These are phyloP conservation scores for Cryptocephalus primarius DNA, from an alignment of 2,888 invertebrate genomes.

Conservation along the genomic window DNA sequence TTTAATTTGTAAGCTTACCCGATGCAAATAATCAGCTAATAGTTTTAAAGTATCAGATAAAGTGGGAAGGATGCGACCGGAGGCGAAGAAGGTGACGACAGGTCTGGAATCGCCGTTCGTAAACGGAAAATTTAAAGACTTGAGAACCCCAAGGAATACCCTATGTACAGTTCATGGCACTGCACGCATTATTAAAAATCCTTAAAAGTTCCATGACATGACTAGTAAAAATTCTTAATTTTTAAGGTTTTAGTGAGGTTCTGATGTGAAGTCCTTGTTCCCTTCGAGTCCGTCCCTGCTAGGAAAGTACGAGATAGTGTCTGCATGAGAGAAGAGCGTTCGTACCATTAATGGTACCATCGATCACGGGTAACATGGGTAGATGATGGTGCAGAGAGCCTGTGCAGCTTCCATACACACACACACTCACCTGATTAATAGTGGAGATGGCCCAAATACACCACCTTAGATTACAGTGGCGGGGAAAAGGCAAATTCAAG, in stretches of 20 bases:
- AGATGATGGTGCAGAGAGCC: constrained; percentile 16
- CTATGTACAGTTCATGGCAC: no score
- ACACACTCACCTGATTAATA: constrained; percentile 19
- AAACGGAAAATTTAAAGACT: no score
- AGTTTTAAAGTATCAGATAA: constrained; percentile 15
- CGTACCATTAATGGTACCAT: constrained; percentile 21
- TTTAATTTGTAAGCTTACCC: constrained; percentile 16
- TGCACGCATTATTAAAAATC: no score
- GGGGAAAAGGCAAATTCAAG: no score
- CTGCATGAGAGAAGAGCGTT: constrained; percentile 20
- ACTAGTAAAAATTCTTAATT: no score
- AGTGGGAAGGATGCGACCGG: neutral
- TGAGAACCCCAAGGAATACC: no score
- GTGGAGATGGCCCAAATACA: constrained; percentile 21
- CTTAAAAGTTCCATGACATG: no score
- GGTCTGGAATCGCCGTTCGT: no score
- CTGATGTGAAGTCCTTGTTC: no score
- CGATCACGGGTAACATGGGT: constrained; percentile 23
- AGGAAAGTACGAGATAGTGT: constrained; percentile 12
- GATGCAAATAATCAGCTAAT: constrained; percentile 20
- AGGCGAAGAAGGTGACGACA: no score
- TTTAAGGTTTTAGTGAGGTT: no score
- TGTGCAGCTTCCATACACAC: neutral
- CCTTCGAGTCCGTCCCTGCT: no score
- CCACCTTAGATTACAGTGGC: neutral